A percentile compares a stretch with the other conserved stretches of the same genome.
Evolutionary conservation across 1,140 invertebrate genomes (phyloP).

Genomic region (Camponotus floridanus): DNA sequence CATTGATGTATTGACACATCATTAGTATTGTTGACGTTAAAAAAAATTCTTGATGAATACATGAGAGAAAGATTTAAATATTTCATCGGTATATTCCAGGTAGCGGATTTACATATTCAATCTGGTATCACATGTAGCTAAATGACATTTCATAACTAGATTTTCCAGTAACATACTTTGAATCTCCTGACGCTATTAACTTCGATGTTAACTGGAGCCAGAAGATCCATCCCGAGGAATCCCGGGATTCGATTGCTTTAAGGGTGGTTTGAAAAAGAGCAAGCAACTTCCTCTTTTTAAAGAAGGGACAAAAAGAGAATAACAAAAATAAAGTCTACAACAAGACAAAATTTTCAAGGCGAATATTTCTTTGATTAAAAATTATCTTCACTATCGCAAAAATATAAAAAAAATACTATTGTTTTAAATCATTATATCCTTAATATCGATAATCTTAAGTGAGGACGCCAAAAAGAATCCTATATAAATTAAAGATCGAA

Average conservation of each 20-base stretch:
- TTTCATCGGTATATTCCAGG: slow-evolving; percentile 8
- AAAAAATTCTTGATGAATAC: slow-evolving; percentile 22
- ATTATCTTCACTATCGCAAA: background rate
- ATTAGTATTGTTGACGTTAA: background rate
- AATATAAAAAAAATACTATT: background rate
- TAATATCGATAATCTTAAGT: background rate
- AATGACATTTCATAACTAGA: slow-evolving; percentile 36
- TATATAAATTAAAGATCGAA: background rate
- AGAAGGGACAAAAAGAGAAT: slow-evolving; percentile 29
- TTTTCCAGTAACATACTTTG: slow-evolving; percentile 51
- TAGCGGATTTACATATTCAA: slow-evolving; percentile 50
- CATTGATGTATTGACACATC: background rate
- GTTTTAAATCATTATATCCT: background rate
- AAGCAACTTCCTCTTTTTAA: slow-evolving; percentile 39
- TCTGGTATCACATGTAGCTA: slow-evolving; percentile 11
- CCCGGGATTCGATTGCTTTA: slow-evolving; percentile 65
- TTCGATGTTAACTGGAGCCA: slow-evolving; percentile 49
- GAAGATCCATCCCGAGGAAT: slow-evolving; percentile 31
- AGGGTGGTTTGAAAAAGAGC: slow-evolving; percentile 61
- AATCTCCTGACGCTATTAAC: slow-evolving; percentile 64
- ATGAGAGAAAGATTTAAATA: background rate
- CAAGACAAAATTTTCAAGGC: slow-evolving; percentile 16
- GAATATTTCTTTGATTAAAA: background rate
- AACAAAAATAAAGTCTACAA: slow-evolving; percentile 27
- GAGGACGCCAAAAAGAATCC: background rate